Conservation (phyloP, 2,888 invertebrate genomes). For the Agonopterix subpropinquella region DNA sequence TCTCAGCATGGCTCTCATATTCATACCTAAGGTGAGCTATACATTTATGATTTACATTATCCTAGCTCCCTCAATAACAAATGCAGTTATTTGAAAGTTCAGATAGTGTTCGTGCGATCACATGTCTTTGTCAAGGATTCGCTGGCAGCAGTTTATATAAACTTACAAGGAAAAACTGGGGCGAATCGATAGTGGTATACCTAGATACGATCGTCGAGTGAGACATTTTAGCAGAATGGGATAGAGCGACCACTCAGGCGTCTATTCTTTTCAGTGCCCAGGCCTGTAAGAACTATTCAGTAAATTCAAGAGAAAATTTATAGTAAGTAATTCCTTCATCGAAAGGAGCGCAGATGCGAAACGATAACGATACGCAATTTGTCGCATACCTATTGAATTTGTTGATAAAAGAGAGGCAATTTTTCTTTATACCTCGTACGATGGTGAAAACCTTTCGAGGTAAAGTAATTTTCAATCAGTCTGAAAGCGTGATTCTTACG, state of each 20-base stretch:
- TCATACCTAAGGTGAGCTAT: constrained; percentile 92
- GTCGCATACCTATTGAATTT: constrained; percentile 3
- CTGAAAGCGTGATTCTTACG: background rate
- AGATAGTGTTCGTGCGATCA: too few relatives aligned
- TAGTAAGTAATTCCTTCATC: constrained; percentile 5
- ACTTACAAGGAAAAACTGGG: too few relatives aligned
- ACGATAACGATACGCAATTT: constrained; percentile 8
- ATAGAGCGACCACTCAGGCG: too few relatives aligned
- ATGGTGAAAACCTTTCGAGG: background rate
- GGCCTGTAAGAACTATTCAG: background rate
- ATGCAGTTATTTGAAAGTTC: too few relatives aligned
- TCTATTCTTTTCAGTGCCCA: background rate
- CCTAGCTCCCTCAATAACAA: too few relatives aligned
- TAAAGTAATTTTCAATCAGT: background rate
- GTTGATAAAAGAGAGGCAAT: constrained; percentile 4
- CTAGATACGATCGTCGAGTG: too few relatives aligned
- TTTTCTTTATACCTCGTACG: background rate
- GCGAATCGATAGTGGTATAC: too few relatives aligned
- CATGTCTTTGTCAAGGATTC: too few relatives aligned
- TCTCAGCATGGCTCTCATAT: constrained; percentile 98
- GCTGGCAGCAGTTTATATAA: too few relatives aligned
- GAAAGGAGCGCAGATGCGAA: constrained; percentile 3
- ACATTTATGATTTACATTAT: too few relatives aligned
- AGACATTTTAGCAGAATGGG: too few relatives aligned
- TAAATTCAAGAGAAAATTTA: constrained; percentile 6